Percentiles rank a stretch among this genome's conserved stretches.
Evolutionary conservation across 2,797 vertebrate genomes (phyloP).

Genomic region (Gorsachius magnificus): DNA sequence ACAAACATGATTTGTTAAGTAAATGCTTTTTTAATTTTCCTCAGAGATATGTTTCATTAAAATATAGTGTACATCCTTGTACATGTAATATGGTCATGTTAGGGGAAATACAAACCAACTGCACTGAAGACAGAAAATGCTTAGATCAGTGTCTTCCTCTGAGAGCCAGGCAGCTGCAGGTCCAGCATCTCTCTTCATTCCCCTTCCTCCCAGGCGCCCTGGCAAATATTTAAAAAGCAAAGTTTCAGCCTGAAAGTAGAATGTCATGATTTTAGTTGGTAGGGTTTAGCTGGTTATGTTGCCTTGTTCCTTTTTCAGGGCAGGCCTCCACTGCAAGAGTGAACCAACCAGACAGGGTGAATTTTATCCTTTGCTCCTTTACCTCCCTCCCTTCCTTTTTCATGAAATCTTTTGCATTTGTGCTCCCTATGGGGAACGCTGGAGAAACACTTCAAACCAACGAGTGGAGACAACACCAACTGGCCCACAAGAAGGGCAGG

Average conservation of each 20-base stretch:
- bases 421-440: not conserved
- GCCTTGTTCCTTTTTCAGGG: not conserved
- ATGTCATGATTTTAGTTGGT: accelerated
- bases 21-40: not conserved
- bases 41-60: not conserved
- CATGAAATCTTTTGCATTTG: not conserved
- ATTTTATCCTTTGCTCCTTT: not conserved
- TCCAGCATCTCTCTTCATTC: not conserved
- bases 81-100: not conserved
- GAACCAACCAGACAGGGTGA: accelerated
- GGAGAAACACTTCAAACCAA: not conserved
- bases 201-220: not conserved
- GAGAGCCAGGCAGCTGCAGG: not conserved
- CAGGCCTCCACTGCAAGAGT: not conserved
- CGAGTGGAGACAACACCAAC: accelerated
- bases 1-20: not conserved
- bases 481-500: not conserved
- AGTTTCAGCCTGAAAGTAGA: not conserved
- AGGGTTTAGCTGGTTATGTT: not conserved
- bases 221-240: not conserved
- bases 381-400: not conserved
- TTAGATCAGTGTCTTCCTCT: not conserved
- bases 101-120: not conserved
- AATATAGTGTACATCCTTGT: not conserved
- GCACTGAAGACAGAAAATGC: not conserved